Base-by-base conservation (phyloP, 2,797 vertebrate species). In the Hippoglossus hippoglossus region DNA sequence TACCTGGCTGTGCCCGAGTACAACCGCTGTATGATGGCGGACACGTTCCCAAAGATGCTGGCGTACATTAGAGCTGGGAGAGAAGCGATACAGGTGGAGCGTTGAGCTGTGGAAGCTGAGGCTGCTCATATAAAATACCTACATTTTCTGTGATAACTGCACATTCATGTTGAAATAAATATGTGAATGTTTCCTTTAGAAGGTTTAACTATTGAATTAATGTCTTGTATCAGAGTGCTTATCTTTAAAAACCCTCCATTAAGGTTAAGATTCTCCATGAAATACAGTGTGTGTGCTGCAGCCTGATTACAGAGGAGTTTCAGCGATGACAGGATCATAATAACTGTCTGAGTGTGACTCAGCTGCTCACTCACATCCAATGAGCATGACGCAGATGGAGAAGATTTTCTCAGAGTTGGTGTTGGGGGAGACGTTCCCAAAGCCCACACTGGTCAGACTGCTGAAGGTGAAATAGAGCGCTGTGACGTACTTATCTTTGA, bases 351-450 rank as follows among this genome's bases (percentile, higher is more conserved):
- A 8, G 18, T 62, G 44, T 31, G 44, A 61, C 19, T 72, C 49
- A 44, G 51, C 47, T 62, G 72, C 53, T 31, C 81, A 98, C 98
- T 97, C 95, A 99, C 98, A 99, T 93, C 98, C 98, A 88, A 99
- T 99, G 84, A 99, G 94, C 98, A 99, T 99, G 92, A 99, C 97
- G 83, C 98, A 99, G 91, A 99, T 99, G 90, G 98, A 99, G 89
- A 99, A 99, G 88, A 99, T 98, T 95, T 99, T 99, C 93, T 99
- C 98, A 1, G 98, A 99, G 95, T 99, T 99, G 94, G 98, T 99
- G 93, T 99, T 99, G 76, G 98, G 98, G 73, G 98, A 99, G 77
- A 99, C 98, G 63, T 99, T 99, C 80, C 98, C 98, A 77, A 99
- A 99, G 84, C 98, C 98, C 83, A 99, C 98, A 46, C 98, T 99